Conservation (phyloP, 1,140 invertebrate species). For the Drosophila mayri region DNA sequence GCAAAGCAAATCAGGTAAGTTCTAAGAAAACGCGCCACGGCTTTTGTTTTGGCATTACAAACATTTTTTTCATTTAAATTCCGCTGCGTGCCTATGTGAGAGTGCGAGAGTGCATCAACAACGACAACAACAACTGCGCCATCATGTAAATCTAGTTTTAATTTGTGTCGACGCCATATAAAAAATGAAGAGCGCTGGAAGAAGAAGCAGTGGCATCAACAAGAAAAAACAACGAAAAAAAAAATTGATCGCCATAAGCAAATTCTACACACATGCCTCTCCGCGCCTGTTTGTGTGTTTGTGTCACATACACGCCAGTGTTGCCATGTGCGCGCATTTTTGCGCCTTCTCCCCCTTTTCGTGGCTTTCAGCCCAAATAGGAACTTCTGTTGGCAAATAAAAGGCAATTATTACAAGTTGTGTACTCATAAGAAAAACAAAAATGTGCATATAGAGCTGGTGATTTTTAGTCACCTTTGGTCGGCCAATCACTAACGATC, state of each 20-base stretch:
- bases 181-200: slow-evolving; percentile 48
- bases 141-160: slow-evolving; percentile 79
- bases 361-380: slow-evolving; percentile 52
- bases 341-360: slow-evolving; percentile 55
- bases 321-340: slow-evolving; percentile 81
- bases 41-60: slow-evolving; percentile 53
- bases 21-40: slow-evolving; percentile 66
- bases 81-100: slow-evolving; percentile 19
- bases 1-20: slow-evolving; percentile 92
- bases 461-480: slow-evolving; percentile 24
- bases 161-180: slow-evolving; percentile 67
- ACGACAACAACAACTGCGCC: slow-evolving; percentile 63
- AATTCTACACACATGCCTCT: slow-evolving; percentile 66
- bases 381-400: slow-evolving; percentile 34
- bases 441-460: neutral
- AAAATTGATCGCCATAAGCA: slow-evolving; percentile 83
- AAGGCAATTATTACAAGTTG: slow-evolving; percentile 41
- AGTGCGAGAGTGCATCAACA: slow-evolving; percentile 25
- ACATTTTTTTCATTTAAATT: slow-evolving; percentile 39
- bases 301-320: slow-evolving; percentile 56
- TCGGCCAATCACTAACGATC: slow-evolving; percentile 38
- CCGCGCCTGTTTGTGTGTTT: slow-evolving; percentile 34
- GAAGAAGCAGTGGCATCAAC: slow-evolving; percentile 53
- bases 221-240: slow-evolving; percentile 46
- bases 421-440: slow-evolving; percentile 2